phyloP scores from a whole-genome alignment of 2,113 vertebrate species.

The Mustela lutreola region DNA sequence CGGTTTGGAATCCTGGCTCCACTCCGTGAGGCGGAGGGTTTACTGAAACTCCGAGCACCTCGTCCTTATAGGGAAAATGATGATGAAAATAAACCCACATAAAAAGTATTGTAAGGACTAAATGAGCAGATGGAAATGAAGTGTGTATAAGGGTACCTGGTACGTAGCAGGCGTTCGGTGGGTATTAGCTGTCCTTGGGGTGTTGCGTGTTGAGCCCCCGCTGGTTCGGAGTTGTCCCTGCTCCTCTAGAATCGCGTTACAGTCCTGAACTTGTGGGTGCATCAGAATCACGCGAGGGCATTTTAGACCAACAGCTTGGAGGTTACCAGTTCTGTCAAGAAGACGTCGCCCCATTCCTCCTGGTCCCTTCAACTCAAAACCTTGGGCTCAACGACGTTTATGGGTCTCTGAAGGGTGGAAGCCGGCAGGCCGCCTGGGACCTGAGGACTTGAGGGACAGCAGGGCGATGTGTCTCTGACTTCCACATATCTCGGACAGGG shows the following conservation, averaged over 20 bases:
- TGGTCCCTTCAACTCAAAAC: not conserved
- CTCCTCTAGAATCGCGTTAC: not conserved
- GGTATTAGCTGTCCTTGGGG: not conserved
- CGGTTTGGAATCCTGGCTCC: not conserved
- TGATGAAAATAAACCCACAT: not conserved
- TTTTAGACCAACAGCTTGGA: not conserved
- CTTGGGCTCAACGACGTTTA: not conserved
- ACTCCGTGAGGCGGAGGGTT: not conserved
- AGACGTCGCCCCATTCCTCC: not conserved
- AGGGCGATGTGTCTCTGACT: not conserved
- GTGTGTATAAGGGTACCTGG: not conserved
- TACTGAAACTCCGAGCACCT: not conserved
- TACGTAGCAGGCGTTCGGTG: not conserved
- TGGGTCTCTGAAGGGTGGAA: not conserved
- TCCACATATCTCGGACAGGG: accelerated
- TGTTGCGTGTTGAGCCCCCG: not conserved
- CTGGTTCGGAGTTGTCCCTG: not conserved
- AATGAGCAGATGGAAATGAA: constrained; percentile 5
- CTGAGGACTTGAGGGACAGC: not conserved
- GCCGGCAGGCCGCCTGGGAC: not conserved
- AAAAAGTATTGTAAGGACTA: constrained; percentile 9
- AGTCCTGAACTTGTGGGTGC: not conserved
- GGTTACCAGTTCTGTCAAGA: not conserved
- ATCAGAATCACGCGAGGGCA: not conserved
- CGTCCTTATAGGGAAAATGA: not conserved